Base-by-base conservation (phyloP, 2,113 vertebrate species). In the Trochalopteron elliotii region DNA sequence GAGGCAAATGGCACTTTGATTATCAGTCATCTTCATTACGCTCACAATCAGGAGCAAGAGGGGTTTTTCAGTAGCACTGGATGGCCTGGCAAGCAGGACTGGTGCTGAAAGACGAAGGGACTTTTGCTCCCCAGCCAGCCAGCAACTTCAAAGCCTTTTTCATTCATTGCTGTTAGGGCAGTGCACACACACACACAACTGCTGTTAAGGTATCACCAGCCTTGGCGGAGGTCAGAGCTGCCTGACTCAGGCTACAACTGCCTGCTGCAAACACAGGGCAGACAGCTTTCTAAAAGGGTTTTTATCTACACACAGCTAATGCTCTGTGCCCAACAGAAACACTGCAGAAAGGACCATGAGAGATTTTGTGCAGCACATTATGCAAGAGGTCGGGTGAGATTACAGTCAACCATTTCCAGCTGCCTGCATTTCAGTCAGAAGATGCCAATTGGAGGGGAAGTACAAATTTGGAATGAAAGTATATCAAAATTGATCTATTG, bases 101-200 rank as follows among this genome's bases (percentile, higher is more conserved):
- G n/a, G 79, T 64, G 93, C 84, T 96, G 95, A 94, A 95, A 96
- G 91, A 84, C 0, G 21, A 84, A 59, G 78, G 65, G 77, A 82
- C 72, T 94, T 86, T 37, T 94, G 77, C 94, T 95, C 65, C 89
- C 90, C 40, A 71, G 91, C 81, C 95, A 93, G 80, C 13, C 69
- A 71, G 84, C 28, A 56, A 95, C 94, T 92, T 94, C 94, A 90
- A 92, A 93, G 89, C 5, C 79, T 63, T 81, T 90, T 88, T 47
- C 89, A 92, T 81, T 90, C 79, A 93, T 77, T 22, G 52, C 80
- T 77, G 64, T 70, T 74, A 81, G 16, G 1, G 6, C 12, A 2
- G 25, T 11, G n/a, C 59, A 31, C 86, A 19, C 67, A 59, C n/a
- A n/a, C 59, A 61, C 37, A 39, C 59, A 69, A 82, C 68, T 74